Evolutionary conservation across 2,113 vertebrate species (phyloP), one percentile per base, ranked within the genome.

Genomic region (Jaculus jaculus): DNA sequence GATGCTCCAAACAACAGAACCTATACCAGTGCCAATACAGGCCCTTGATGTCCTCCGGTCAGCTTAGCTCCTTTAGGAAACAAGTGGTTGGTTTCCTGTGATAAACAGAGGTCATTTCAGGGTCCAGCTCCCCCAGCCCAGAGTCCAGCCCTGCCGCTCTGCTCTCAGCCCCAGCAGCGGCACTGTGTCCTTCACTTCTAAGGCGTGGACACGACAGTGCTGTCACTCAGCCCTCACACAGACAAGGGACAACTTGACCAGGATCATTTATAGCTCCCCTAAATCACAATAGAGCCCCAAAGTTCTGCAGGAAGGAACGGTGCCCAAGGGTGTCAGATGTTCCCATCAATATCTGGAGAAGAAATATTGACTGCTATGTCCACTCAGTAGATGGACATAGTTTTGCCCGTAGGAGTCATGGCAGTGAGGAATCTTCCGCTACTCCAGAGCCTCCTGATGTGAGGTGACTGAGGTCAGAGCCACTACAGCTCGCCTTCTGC

Each of bases 81-180:
- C 0, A 2, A 37, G 24, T 68, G 20, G 60, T 2, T 26, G 12
- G 20, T 10, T 39, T 3, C 5, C 71, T 26, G 47, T 17, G 20
- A 28, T 4, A 37, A 61, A 30, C n/a, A 58, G 0, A 0, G 1
- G 10, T 9, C 11, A 26, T 7, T 39, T 24, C 54, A 9, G 1
- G 30, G 15, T 10, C 39, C 2, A 21, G 39, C 34, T 32, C 0
- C 66, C n/a, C 30, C 11, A 24, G 28, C n/a, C 18, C 1, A 60
- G 30, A 32, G 68, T 37, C 24, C 30, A 8, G 8, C 42, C 5
- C 42, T 47, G 42, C 42, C 5, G 42, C 42, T 47, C 42, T 47
- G 42, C 42, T 47, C 42, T 47, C 42, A 47, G 42, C 42, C 42
- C 8, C 7, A 5, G 4, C 10, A 17, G 21, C 47, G 20, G 37